Conservation (phyloP, 2,888 invertebrate species). For the Euzophera pinguis region DNA sequence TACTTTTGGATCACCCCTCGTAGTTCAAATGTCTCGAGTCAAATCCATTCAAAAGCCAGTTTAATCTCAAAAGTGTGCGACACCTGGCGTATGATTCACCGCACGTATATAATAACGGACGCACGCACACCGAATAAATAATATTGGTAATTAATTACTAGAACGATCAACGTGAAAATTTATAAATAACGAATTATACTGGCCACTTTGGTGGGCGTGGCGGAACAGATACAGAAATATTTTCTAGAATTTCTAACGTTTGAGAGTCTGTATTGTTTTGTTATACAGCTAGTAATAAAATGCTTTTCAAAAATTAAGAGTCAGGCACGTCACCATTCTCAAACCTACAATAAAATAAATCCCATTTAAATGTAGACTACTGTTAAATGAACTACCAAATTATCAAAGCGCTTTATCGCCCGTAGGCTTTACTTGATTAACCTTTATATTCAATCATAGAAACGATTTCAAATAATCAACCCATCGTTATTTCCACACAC, state of each 20-base stretch:
- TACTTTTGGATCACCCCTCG: too few relatives aligned
- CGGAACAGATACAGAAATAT: too few relatives aligned
- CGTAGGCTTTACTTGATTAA: conserved; percentile 1
- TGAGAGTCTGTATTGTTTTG: too few relatives aligned
- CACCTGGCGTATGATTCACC: neutral
- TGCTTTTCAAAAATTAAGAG: too few relatives aligned
- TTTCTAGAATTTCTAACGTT: too few relatives aligned
- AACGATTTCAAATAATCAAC: conserved; percentile 6
- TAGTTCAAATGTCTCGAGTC: neutral
- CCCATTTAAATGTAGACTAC: too few relatives aligned
- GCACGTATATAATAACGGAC: conserved; percentile 4
- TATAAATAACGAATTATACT: conserved; percentile 5
- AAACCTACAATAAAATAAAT: too few relatives aligned
- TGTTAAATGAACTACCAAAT: neutral
- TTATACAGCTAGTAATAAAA: too few relatives aligned
- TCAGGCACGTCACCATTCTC: too few relatives aligned
- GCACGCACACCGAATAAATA: conserved; percentile 5
- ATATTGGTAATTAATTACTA: neutral
- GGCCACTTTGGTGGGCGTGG: too few relatives aligned
- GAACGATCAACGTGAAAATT: neutral
- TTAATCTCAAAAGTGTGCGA: neutral
- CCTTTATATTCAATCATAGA: conserved; percentile 4
- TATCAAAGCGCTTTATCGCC: neutral
- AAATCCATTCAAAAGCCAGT: neutral
- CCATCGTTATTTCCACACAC: neutral